phyloP scores from a whole-genome alignment of 1,140 invertebrate genomes.

The Trichoplusia ni region DNA sequence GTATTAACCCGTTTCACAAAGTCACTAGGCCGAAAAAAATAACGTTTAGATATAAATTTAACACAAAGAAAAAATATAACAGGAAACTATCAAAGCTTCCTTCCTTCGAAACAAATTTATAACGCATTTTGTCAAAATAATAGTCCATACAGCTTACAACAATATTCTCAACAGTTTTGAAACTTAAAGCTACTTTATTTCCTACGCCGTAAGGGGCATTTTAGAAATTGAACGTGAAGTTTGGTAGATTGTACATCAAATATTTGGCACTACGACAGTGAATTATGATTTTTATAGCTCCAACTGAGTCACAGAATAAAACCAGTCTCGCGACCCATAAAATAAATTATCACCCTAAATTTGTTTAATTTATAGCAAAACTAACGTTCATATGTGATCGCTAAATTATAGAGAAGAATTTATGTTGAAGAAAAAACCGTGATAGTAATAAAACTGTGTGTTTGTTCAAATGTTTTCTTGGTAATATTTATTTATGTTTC shows the following conservation, averaged over 20 bases:
- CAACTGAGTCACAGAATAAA: slow-evolving; percentile 23
- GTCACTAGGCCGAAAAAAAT: background rate
- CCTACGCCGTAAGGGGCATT: too few species aligned
- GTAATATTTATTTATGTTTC: slow-evolving; percentile 24
- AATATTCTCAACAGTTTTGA: too few species aligned
- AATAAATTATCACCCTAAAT: slow-evolving; percentile 31
- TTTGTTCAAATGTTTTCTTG: slow-evolving; percentile 22
- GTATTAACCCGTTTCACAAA: background rate
- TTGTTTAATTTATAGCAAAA: slow-evolving; percentile 22
- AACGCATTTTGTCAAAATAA: slow-evolving; percentile 29
- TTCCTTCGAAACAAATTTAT: slow-evolving; percentile 25
- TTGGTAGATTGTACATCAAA: slow-evolving; percentile 19
- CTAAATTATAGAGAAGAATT: slow-evolving; percentile 28
- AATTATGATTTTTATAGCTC: slow-evolving; percentile 16
- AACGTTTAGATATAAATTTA: background rate
- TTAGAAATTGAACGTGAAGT: too few species aligned
- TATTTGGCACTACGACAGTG: slow-evolving; percentile 24
- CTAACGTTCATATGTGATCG: slow-evolving; percentile 24
- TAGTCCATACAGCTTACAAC: too few species aligned
- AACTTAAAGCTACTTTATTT: too few species aligned
- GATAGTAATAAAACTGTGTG: slow-evolving; percentile 22
- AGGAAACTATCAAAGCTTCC: slow-evolving; percentile 31
- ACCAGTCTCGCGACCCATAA: slow-evolving; percentile 12
- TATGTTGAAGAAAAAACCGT: slow-evolving; percentile 18
- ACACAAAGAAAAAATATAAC: slow-evolving; percentile 5